Percentiles rank a stretch among this genome's conserved stretches.
Evolutionary conservation across 1,140 invertebrate genomes (phyloP).

Genomic region (Globodera ellingtonae): DNA sequence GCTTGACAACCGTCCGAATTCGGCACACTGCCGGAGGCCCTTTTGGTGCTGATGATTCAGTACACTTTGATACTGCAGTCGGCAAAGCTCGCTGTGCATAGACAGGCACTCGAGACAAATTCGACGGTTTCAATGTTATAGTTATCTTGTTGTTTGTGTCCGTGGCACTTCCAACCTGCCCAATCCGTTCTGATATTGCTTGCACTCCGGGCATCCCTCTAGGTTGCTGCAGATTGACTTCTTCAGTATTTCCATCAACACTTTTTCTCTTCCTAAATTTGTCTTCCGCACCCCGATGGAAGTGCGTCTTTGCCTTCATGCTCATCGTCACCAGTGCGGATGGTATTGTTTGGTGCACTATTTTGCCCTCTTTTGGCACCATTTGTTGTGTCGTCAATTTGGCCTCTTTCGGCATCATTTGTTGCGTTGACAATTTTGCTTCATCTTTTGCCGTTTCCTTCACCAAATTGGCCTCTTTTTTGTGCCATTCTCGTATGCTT

Average conservation of each 20-base stretch:
- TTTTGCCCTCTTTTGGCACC: background rate
- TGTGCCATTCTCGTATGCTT: constrained; percentile 3
- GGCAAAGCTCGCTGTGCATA: background rate
- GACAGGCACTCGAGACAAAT: background rate
- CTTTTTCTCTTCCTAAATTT: no score
- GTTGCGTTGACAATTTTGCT: background rate
- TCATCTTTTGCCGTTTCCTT: background rate
- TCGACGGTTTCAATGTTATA: background rate
- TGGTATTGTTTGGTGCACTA: background rate
- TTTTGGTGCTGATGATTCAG: background rate
- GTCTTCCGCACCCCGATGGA: background rate
- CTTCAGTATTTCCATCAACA: no score
- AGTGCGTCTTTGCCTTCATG: background rate
- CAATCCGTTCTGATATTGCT: background rate
- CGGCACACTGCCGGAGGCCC: background rate
- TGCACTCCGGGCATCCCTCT: background rate
- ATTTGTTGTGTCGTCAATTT: background rate
- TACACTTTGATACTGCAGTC: background rate
- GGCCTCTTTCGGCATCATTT: background rate
- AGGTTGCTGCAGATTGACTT: no score
- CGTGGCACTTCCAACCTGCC: background rate
- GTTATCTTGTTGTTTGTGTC: background rate
- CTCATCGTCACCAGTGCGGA: background rate
- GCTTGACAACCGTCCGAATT: background rate
- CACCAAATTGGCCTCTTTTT: background rate